Percentiles rank a stretch among this genome's conserved stretches.
Evolutionary conservation across 2,888 invertebrate species (phyloP).

Genomic region (Drosophila austrosaltans): DNA sequence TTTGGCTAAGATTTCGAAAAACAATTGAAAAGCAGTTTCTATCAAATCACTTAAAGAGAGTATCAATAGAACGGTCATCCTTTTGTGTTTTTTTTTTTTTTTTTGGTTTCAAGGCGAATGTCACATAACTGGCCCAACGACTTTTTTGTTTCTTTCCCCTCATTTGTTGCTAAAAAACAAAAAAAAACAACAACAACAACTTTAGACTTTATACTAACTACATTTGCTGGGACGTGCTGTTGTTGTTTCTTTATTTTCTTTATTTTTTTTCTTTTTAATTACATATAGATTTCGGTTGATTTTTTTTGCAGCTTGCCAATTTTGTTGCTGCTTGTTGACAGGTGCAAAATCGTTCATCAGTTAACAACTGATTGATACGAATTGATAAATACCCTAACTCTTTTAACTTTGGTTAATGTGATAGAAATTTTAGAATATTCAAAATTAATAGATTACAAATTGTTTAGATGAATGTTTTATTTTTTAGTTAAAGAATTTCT

Average conservation of each 20-base stretch:
- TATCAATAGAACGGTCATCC: too few species aligned
- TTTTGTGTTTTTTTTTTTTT: neutral
- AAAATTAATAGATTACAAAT: too few species aligned
- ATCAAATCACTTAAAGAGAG: too few species aligned
- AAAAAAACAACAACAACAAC: neutral
- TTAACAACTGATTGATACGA: neutral
- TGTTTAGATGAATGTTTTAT: too few species aligned
- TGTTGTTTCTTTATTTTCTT: constrained; percentile 14
- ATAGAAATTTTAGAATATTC: too few species aligned
- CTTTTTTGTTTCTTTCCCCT: constrained; percentile 2
- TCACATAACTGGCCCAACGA: constrained; percentile 65
- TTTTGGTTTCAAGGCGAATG: constrained; percentile 35
- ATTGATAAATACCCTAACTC: neutral
- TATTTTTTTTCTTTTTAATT: constrained; percentile 55
- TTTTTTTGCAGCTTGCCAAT: constrained; percentile 66
- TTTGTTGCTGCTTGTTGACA: constrained; percentile 1
- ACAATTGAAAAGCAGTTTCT: too few species aligned
- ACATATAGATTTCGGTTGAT: constrained; percentile 67
- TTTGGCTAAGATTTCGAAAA: too few species aligned
- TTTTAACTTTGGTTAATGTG: neutral
- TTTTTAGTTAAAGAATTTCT: too few species aligned
- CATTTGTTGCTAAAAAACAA: neutral
- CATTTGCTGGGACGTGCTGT: constrained; percentile 26
- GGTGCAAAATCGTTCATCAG: constrained; percentile 7
- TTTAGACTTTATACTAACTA: constrained; percentile 2